Conservation (phyloP, 1,140 invertebrate species). For the Sycophaga agraensis region DNA sequence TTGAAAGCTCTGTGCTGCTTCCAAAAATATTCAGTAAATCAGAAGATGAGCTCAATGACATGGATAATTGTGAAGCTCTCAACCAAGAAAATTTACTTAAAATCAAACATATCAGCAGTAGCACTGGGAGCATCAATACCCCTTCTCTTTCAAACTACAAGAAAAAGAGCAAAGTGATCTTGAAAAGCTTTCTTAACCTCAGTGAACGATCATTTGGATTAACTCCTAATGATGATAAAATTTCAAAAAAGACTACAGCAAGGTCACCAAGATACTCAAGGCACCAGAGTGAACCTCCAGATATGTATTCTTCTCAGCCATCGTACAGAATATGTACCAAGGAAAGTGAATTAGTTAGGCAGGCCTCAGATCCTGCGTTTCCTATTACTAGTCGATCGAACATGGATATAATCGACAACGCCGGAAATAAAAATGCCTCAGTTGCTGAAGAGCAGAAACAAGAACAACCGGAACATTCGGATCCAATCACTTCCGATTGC, state of each 20-base stretch:
- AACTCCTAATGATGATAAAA: conserved; percentile 22
- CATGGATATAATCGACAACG: not conserved
- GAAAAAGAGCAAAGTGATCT: conserved; percentile 34
- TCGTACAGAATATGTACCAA: conserved; percentile 7
- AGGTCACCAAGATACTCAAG: conserved; percentile 32
- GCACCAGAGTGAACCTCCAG: conserved; percentile 41
- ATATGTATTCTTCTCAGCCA: conserved; percentile 39
- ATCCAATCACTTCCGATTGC: conserved; percentile 2
- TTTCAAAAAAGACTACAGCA: not conserved
- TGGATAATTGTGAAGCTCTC: conserved; percentile 40
- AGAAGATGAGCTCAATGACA: conserved; percentile 48
- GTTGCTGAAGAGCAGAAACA: not conserved
- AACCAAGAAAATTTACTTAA: conserved; percentile 43
- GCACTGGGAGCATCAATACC: conserved; percentile 47
- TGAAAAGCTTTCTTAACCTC: conserved; percentile 40
- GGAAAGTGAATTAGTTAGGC: conserved; percentile 34
- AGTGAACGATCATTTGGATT: conserved; percentile 19
- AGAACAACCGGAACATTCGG: not conserved
- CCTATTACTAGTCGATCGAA: conserved; percentile 25
- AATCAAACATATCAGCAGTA: conserved; percentile 49
- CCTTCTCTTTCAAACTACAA: conserved; percentile 35
- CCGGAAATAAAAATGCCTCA: not conserved
- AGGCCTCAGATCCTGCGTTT: conserved; percentile 39
- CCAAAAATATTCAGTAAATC: conserved; percentile 51
- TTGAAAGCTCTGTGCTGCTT: conserved; percentile 40